These are phyloP conservation scores for Drosophila parabipectinata DNA, from an alignment of 1,140 invertebrate genomes.

Conservation along the genomic window DNA sequence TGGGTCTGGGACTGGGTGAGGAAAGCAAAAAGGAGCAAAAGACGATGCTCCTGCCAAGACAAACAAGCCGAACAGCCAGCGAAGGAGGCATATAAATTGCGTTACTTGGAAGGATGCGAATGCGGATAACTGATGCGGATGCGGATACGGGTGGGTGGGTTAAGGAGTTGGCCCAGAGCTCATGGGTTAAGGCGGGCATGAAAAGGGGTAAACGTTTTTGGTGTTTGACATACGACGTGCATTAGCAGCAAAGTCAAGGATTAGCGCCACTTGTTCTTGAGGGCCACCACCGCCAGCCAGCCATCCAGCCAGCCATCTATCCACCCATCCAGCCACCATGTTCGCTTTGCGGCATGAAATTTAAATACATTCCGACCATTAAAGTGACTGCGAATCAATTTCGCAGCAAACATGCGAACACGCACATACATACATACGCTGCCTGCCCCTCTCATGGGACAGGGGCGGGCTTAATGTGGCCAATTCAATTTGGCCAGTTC, in stretches of 20 bases:
- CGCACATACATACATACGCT: not conserved
- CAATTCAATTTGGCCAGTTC: conserved; percentile 69
- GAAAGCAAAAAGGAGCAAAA: conserved; percentile 30
- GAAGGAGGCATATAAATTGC: conserved; percentile 78
- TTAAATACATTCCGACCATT: conserved; percentile 68
- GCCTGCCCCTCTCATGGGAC: conserved; percentile 6
- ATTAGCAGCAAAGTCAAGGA: conserved; percentile 82
- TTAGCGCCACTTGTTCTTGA: conserved; percentile 79
- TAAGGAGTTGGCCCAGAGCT: conserved; percentile 4
- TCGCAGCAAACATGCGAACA: conserved; percentile 15
- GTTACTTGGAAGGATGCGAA: conserved; percentile 62
- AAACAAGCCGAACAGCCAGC: conserved; percentile 62
- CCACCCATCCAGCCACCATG: not conserved
- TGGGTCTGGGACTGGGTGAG: not conserved
- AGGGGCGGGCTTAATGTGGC: conserved; percentile 46
- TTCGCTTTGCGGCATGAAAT: conserved; percentile 30
- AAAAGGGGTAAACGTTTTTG: conserved; percentile 73
- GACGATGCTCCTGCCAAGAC: conserved; percentile 60
- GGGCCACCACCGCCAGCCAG: conserved; percentile 37
- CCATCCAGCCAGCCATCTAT: conserved; percentile 7
- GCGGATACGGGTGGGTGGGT: not conserved
- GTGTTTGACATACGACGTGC: conserved; percentile 82
- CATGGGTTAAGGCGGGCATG: not conserved
- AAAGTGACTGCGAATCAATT: conserved; percentile 72
- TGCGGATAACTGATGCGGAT: not conserved